phyloP scores from a whole-genome alignment of 2,888 invertebrate species.

The Standfussiana lucernea region DNA sequence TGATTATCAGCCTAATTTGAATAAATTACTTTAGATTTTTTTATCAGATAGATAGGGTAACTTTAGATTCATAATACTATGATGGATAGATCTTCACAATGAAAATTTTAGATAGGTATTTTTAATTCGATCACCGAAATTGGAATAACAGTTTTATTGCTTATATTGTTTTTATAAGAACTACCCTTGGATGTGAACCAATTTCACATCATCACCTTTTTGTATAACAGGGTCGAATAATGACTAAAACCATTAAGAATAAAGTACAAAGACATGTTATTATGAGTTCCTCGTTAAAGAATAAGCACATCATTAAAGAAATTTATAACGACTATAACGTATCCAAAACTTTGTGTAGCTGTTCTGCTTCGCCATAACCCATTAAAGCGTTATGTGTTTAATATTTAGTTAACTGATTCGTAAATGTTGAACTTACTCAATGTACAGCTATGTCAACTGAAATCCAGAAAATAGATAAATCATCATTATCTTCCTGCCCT shows the following conservation, averaged over 20 bases:
- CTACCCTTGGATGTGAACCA: background rate
- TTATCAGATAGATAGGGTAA: background rate
- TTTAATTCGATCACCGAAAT: background rate
- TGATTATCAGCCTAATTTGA: too few species aligned
- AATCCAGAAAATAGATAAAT: background rate
- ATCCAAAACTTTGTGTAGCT: background rate
- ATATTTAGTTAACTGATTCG: background rate
- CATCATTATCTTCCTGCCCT: too few species aligned
- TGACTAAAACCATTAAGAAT: constrained; percentile 18
- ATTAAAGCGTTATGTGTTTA: background rate
- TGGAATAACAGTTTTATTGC: background rate
- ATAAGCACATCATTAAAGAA: constrained; percentile 45
- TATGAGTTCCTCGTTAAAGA: constrained; percentile 40
- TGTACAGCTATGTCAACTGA: background rate
- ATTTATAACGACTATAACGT: constrained; percentile 33
- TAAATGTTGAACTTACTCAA: background rate
- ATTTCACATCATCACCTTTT: background rate
- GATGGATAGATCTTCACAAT: background rate
- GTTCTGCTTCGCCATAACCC: background rate
- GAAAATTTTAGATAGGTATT: background rate
- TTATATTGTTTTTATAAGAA: background rate
- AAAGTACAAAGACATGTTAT: constrained; percentile 16
- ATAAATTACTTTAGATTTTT: too few species aligned
- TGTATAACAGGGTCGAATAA: background rate
- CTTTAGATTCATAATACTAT: background rate